These are phyloP conservation scores for Leptinotarsa texana DNA, from an alignment of 1,140 invertebrate species.

Conservation along the genomic window DNA sequence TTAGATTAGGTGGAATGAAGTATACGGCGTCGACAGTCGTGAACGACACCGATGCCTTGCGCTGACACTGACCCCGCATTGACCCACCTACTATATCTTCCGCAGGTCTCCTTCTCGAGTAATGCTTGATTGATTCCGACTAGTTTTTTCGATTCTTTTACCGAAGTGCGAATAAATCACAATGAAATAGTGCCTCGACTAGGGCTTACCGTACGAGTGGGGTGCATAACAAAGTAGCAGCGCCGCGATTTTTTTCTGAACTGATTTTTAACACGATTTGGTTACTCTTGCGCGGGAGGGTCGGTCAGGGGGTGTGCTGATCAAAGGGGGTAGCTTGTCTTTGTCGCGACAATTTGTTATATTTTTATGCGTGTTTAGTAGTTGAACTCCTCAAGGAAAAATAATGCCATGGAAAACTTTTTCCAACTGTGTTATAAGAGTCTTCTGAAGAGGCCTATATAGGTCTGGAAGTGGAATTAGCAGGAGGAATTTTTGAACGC, in stretches of 20 bases:
- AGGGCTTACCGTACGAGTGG: slow-evolving; percentile 37
- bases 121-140: slow-evolving; percentile 56
- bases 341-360: slow-evolving; percentile 15
- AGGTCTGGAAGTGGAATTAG: too few relatives aligned
- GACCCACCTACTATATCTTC: slow-evolving; percentile 53
- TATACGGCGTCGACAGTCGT: slow-evolving; percentile 9
- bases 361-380: slow-evolving; percentile 11
- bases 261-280: slow-evolving; percentile 50
- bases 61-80: slow-evolving; percentile 48
- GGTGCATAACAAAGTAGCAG: slow-evolving; percentile 56
- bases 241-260: slow-evolving; percentile 43
- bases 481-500: too few relatives aligned
- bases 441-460: too few relatives aligned
- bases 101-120: slow-evolving; percentile 52
- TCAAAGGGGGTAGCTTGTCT: not conserved
- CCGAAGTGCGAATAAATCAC: slow-evolving; percentile 56
- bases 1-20: slow-evolving; percentile 12
- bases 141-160: slow-evolving; percentile 56
- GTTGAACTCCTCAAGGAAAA: too few relatives aligned
- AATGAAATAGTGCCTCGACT: slow-evolving; percentile 54
- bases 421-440: too few relatives aligned
- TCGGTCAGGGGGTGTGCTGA: not conserved
- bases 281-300: slow-evolving; percentile 7
- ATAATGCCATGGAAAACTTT: too few relatives aligned
- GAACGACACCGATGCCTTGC: slow-evolving; percentile 27